phyloP scores from a whole-genome alignment of 1,140 invertebrate genomes.

The Chymomyza costata region DNA sequence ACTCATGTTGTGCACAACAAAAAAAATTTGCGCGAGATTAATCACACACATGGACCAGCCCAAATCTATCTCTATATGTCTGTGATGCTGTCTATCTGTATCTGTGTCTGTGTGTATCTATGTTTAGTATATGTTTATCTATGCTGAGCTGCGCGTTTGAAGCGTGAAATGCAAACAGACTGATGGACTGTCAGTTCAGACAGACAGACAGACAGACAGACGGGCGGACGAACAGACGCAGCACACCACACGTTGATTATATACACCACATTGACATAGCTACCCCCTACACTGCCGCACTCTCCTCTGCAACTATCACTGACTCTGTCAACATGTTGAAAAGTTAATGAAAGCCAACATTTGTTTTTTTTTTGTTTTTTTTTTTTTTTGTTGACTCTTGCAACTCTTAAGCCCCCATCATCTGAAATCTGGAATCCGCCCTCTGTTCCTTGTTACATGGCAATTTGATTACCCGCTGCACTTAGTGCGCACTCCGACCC shows the following conservation, averaged over 20 bases:
- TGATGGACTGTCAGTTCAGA: slow-evolving; percentile 1
- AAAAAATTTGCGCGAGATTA: slow-evolving; percentile 61
- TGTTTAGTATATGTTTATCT: too few relatives aligned
- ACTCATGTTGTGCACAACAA: too few relatives aligned
- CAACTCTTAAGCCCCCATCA: slow-evolving; percentile 14
- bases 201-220: slow-evolving; percentile 9
- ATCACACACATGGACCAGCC: slow-evolving; percentile 47
- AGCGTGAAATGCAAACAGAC: slow-evolving; percentile 56
- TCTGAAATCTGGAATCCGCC: slow-evolving; percentile 24
- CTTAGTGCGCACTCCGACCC: slow-evolving; percentile 30
- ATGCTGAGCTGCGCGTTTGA: slow-evolving; percentile 4
- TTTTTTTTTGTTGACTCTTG: slow-evolving; percentile 18
- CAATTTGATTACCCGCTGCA: slow-evolving; percentile 61
- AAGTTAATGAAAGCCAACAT: slow-evolving; percentile 62
- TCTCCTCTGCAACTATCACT: too few relatives aligned
- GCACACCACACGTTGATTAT: slow-evolving; percentile 67
- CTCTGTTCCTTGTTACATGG: slow-evolving; percentile 39
- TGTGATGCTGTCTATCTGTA: too few relatives aligned
- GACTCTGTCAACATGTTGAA: slow-evolving; percentile 38
- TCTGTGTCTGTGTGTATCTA: too few relatives aligned
- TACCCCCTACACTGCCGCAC: too few relatives aligned
- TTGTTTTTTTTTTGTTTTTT: slow-evolving; percentile 8
- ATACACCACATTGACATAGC: slow-evolving; percentile 34
- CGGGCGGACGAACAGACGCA: slow-evolving; percentile 10
- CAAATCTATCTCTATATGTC: too few relatives aligned